These are phyloP conservation scores for Hozukius guyotensis DNA, from an alignment of 2,797 vertebrate species.

Conservation along the genomic window DNA sequence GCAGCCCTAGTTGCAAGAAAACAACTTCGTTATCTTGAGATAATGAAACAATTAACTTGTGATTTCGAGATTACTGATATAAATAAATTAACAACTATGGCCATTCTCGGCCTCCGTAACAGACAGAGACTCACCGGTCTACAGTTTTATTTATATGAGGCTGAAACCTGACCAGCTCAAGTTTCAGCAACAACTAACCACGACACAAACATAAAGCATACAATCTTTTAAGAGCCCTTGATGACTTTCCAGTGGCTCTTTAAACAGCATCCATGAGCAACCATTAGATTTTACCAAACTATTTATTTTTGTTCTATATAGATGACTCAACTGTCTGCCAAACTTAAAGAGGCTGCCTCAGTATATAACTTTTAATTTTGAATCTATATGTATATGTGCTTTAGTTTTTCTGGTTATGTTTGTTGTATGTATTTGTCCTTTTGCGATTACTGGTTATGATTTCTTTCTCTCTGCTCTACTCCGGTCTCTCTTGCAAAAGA, in stretches of 20 bases:
- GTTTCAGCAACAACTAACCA: not conserved
- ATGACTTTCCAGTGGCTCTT: not conserved
- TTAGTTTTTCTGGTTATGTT: not conserved
- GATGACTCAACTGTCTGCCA: not conserved
- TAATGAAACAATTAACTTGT: too few relatives aligned
- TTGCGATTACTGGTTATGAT: not conserved
- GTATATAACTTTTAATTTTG: too few relatives aligned
- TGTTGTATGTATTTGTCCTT: not conserved
- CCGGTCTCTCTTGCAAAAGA: too few relatives aligned
- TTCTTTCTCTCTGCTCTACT: not conserved
- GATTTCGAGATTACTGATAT: too few relatives aligned
- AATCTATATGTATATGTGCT: not conserved
- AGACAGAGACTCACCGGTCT: not conserved
- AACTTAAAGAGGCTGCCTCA: too few relatives aligned
- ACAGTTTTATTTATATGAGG: not conserved
- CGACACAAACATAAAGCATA: not conserved
- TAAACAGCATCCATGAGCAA: not conserved
- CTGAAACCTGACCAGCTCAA: not conserved
- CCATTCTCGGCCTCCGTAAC: not conserved
- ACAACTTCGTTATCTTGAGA: not conserved
- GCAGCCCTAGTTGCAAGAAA: not conserved
- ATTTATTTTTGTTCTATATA: not conserved
- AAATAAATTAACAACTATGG: not conserved
- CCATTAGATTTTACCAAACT: not conserved
- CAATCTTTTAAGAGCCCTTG: not conserved